A percentile compares a stretch with the other conserved stretches of the same genome.
Evolutionary conservation across 2,113 vertebrate genomes (phyloP).

Genomic region (Zonotrichia leucophrys): DNA sequence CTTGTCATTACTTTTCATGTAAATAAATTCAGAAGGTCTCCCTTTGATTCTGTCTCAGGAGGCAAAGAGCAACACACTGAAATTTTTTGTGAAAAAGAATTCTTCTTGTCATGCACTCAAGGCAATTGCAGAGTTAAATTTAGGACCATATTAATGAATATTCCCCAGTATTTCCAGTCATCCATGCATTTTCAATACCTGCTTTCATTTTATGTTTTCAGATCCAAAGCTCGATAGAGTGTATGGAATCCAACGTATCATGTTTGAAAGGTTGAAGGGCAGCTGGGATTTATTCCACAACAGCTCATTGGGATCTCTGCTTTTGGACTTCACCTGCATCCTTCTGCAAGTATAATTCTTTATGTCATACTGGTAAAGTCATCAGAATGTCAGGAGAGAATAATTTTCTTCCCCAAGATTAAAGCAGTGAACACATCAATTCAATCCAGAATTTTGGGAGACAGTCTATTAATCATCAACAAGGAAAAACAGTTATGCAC

Average conservation of each 20-base stretch:
- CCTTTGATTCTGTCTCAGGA: background rate
- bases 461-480: background rate
- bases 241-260: conserved; percentile 2
- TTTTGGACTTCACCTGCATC: conserved; percentile 13
- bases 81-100: background rate
- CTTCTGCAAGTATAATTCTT: conserved; percentile 20
- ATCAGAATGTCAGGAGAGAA: conserved; percentile 33
- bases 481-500: background rate
- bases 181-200: background rate
- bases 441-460: background rate
- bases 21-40: background rate
- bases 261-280: conserved; percentile 19
- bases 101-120: background rate
- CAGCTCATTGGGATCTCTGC: conserved; percentile 33
- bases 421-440: conserved; percentile 13
- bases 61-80: background rate
- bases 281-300: conserved; percentile 22
- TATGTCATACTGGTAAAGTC: background rate
- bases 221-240: background rate
- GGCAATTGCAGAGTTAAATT: background rate
- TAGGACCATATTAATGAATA: background rate
- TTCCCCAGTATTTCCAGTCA: background rate
- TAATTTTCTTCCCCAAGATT: conserved; percentile 9
- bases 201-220: background rate
- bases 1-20: background rate